A percentile compares a stretch with the other conserved stretches of the same genome.
phyloP scores from a whole-genome alignment of 2,797 vertebrate species.

The Enteromius afrohamiltoni region DNA sequence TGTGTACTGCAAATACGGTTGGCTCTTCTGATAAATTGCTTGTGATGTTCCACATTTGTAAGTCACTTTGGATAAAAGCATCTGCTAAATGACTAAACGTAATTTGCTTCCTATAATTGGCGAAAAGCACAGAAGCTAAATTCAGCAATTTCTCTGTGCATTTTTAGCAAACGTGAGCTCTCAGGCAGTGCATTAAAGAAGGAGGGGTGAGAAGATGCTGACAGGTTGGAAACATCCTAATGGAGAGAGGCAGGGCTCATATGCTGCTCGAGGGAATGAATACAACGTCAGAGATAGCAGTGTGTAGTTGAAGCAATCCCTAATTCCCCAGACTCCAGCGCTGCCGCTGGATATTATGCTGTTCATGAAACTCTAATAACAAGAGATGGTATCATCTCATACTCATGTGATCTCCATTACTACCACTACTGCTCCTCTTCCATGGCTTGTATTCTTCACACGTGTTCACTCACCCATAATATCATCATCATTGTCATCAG shows the following conservation, averaged over 20 bases:
- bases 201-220: slow-evolving; percentile 55
- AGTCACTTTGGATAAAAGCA: slow-evolving; percentile 13
- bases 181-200: slow-evolving; percentile 44
- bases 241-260: slow-evolving; percentile 46
- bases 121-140: slow-evolving; percentile 22
- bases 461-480: slow-evolving; percentile 48
- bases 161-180: slow-evolving; percentile 35
- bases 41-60: neutral
- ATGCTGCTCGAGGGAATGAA: slow-evolving; percentile 43
- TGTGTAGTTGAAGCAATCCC: slow-evolving; percentile 37
- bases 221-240: slow-evolving; percentile 54
- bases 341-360: slow-evolving; percentile 53
- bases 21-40: slow-evolving; percentile 10
- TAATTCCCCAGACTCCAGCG: slow-evolving; percentile 49
- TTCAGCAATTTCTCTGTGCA: slow-evolving; percentile 35
- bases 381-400: slow-evolving; percentile 50
- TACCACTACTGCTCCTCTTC: slow-evolving; percentile 1
- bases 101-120: slow-evolving; percentile 18
- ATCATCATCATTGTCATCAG: slow-evolving; percentile 44
- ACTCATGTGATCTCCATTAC: slow-evolving; percentile 35
- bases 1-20: neutral
- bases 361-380: slow-evolving; percentile 58
- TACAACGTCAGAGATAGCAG: slow-evolving; percentile 40
- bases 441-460: slow-evolving; percentile 4
- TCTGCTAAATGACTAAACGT: neutral